These are phyloP conservation scores for Fragum whitleyi DNA, from an alignment of 2,888 invertebrate genomes.

Conservation along the genomic window DNA sequence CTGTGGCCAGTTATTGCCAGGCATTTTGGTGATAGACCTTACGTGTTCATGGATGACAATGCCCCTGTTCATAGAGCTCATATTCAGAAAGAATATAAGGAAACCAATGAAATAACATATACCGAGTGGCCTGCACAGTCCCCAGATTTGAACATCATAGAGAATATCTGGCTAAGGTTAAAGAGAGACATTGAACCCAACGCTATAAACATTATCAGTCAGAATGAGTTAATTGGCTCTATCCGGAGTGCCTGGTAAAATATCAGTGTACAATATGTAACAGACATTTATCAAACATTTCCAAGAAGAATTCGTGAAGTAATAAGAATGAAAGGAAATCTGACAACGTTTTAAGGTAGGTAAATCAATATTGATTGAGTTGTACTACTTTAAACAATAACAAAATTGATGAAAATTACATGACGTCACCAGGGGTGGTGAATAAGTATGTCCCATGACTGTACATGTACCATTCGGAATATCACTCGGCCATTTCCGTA, in stretches of 20 bases:
- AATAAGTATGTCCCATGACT: too few species aligned
- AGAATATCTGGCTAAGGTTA: not conserved
- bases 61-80: slow-evolving; percentile 23
- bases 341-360: not conserved
- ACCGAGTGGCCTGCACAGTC: slow-evolving; percentile 24
- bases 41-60: slow-evolving; percentile 28
- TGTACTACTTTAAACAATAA: too few species aligned
- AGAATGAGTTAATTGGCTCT: not conserved
- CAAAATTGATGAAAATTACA: too few species aligned
- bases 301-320: not conserved
- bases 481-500: too few species aligned
- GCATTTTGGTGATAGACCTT: not conserved
- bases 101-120: slow-evolving; percentile 7
- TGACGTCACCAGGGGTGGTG: too few species aligned
- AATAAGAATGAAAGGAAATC: slow-evolving; percentile 8
- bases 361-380: not conserved
- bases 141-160: too few species aligned
- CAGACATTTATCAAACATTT: not conserved
- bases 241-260: not conserved
- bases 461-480: too few species aligned
- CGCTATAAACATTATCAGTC: not conserved
- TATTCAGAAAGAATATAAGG: not conserved
- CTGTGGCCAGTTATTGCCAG: slow-evolving; percentile 23
- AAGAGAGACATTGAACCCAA: slow-evolving; percentile 8
- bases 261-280: not conserved